Evolutionary conservation across 1,140 invertebrate genomes (phyloP).

Genomic region (Plodia interpunctella): DNA sequence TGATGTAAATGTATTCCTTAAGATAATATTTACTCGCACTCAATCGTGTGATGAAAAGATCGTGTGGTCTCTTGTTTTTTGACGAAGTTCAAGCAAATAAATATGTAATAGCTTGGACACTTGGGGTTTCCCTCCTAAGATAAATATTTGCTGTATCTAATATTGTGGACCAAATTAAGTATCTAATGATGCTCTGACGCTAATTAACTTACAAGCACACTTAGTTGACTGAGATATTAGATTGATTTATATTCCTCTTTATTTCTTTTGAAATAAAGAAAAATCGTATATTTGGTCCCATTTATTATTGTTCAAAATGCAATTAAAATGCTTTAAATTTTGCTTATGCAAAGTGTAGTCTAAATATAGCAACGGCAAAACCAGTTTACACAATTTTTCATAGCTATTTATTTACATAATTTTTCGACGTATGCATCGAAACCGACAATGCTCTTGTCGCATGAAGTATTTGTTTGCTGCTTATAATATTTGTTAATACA

Average conservation of each 20-base stretch:
- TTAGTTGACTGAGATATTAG: too few relatives aligned
- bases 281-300: too few relatives aligned
- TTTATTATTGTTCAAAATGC: too few relatives aligned
- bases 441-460: not conserved
- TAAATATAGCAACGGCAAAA: too few relatives aligned
- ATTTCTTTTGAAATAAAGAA: too few relatives aligned
- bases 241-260: too few relatives aligned
- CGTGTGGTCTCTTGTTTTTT: not conserved
- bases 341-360: too few relatives aligned
- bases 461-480: not conserved
- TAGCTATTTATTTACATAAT: too few relatives aligned
- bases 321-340: too few relatives aligned
- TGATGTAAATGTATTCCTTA: not conserved
- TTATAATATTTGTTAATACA: not conserved
- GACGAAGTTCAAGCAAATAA: not conserved
- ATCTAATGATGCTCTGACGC: too few relatives aligned
- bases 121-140: constrained; percentile 10
- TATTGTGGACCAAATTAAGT: not conserved
- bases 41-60: not conserved
- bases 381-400: too few relatives aligned
- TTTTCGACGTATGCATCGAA: not conserved
- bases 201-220: too few relatives aligned
- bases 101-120: not conserved
- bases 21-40: not conserved
- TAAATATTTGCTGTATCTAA: constrained; percentile 10